phyloP scores from a whole-genome alignment of 1,140 invertebrate species.

The Papilio helenus region DNA sequence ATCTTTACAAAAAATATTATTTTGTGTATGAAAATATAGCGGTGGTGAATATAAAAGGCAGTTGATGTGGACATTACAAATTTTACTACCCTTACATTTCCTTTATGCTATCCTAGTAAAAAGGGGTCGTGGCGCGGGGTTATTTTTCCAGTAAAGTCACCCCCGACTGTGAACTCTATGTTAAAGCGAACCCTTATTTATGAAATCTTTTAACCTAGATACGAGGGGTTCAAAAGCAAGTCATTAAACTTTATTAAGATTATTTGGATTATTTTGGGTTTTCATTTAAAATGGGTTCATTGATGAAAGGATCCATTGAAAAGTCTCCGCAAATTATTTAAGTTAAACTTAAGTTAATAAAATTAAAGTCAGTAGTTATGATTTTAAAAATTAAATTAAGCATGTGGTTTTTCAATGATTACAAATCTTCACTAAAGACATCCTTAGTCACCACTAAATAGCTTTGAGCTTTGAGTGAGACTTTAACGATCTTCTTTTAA shows the following conservation, averaged over 20 bases:
- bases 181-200: not conserved
- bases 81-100: slow-evolving; percentile 28
- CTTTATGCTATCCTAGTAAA: slow-evolving; percentile 54
- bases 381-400: not conserved
- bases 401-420: no score
- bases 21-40: not conserved
- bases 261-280: not conserved
- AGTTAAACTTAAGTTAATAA: not conserved
- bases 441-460: no score
- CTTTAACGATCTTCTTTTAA: no score
- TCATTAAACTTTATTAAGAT: not conserved
- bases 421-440: no score
- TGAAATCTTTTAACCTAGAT: slow-evolving; percentile 13
- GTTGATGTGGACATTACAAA: not conserved
- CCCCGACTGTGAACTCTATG: slow-evolving; percentile 19
- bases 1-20: not conserved
- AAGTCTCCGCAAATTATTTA: not conserved
- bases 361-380: not conserved
- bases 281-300: not conserved
- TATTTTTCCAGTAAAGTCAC: slow-evolving; percentile 58
- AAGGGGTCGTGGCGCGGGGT: slow-evolving; percentile 57
- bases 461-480: no score
- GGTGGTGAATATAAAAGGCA: not conserved
- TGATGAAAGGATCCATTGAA: not conserved
- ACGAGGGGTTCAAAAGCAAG: slow-evolving; percentile 13